A percentile compares a stretch with the other conserved stretches of the same genome.
Evolutionary conservation across 2,113 vertebrate species (phyloP).

Genomic region (Petrocephalus zakoni): DNA sequence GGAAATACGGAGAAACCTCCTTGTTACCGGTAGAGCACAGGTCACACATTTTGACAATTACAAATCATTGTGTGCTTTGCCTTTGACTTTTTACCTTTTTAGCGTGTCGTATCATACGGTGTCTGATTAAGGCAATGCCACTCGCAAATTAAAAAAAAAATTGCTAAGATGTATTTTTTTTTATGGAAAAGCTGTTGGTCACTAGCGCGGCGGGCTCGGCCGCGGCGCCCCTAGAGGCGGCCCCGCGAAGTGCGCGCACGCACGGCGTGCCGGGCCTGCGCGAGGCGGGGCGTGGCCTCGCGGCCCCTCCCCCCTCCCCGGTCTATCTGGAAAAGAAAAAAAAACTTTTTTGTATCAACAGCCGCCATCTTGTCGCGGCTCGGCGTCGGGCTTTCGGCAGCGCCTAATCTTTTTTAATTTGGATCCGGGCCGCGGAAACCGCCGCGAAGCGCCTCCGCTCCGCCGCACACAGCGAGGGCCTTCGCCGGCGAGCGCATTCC

Average conservation of each 20-base stretch:
- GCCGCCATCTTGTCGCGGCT: slow-evolving; percentile 96
- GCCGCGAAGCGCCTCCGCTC: slow-evolving; percentile 56
- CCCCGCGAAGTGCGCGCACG: slow-evolving; percentile 52
- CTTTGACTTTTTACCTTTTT: neutral
- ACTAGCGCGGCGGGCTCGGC: neutral
- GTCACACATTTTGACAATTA: neutral
- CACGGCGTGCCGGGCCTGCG: slow-evolving; percentile 61
- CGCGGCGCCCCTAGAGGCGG: neutral
- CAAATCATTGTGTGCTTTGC: neutral
- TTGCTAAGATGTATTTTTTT: no score
- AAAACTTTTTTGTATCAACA: slow-evolving; percentile 81
- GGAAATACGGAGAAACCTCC: neutral
- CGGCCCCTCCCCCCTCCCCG: slow-evolving; percentile 62
- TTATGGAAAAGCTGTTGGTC: no score
- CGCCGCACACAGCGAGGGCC: slow-evolving; percentile 40
- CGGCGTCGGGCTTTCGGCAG: slow-evolving; percentile 75
- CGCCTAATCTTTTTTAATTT: slow-evolving; percentile 62
- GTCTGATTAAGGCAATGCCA: neutral
- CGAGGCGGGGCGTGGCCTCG: slow-evolving; percentile 61
- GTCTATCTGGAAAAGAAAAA: slow-evolving; percentile 83
- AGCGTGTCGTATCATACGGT: neutral
- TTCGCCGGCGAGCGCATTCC: slow-evolving; percentile 42
- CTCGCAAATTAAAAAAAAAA: neutral
- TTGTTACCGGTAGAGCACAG: neutral
- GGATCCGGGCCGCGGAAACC: slow-evolving; percentile 53